phyloP scores from a whole-genome alignment of 2,888 invertebrate species.

The Glomeris marginata region DNA sequence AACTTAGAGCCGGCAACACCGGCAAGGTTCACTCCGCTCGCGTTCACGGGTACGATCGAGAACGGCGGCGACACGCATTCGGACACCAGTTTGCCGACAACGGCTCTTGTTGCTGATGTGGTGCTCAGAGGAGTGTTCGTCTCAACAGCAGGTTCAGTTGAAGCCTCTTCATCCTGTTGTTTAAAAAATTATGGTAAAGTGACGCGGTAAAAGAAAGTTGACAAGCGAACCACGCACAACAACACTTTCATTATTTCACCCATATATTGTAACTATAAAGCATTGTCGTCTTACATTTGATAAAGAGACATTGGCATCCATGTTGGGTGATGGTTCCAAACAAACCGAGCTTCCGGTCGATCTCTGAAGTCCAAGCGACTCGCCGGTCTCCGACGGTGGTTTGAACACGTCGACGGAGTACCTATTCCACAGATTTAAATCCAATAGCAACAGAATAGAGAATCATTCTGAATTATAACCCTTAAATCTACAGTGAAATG shows the following conservation, averaged over 20 bases:
- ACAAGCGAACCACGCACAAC: no score
- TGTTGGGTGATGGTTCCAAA: background rate
- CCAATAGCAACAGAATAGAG: background rate
- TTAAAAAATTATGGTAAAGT: no score
- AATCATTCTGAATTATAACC: no score
- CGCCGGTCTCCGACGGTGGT: slow-evolving; percentile 23
- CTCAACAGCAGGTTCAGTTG: no score
- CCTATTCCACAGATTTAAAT: slow-evolving; percentile 19
- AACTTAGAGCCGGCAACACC: slow-evolving; percentile 24
- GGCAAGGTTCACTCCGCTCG: slow-evolving; percentile 23
- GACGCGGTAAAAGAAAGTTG: no score
- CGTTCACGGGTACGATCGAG: slow-evolving; percentile 27
- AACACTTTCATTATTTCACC: no score
- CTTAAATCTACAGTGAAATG: background rate
- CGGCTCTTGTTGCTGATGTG: background rate
- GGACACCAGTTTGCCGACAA: no score
- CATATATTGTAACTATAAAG: no score
- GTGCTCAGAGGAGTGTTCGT: background rate
- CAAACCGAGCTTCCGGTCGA: slow-evolving; percentile 11
- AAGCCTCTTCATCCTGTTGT: no score
- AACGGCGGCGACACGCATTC: slow-evolving; percentile 22
- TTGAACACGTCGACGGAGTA: slow-evolving; percentile 33
- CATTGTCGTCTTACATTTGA: no score
- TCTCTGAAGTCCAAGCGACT: slow-evolving; percentile 11
- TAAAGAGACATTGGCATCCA: no score